Evolutionary conservation across 2,797 vertebrate species (phyloP).

Genomic region (Crenuchus spilurus): DNA sequence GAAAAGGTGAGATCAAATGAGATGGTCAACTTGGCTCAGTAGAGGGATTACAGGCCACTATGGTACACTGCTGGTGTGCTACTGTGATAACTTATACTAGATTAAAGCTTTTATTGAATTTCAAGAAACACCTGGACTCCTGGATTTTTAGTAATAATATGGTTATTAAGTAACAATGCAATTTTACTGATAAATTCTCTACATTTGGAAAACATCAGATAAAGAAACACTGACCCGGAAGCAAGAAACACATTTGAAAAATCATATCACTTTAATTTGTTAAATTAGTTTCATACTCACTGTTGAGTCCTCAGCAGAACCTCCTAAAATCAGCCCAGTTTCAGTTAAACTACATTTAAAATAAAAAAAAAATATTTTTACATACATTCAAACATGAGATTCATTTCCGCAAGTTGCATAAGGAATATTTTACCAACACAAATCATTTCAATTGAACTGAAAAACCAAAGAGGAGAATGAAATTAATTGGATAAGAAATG

Average conservation of each 20-base stretch:
- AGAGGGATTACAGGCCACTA: conserved; percentile 35
- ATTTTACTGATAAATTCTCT: neutral
- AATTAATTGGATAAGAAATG: conserved; percentile 16
- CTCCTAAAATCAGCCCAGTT: no score
- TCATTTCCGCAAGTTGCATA: neutral
- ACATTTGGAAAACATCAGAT: neutral
- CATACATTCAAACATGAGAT: neutral
- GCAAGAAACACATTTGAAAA: neutral
- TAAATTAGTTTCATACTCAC: no score
- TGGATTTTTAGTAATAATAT: neutral
- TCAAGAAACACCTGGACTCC: neutral
- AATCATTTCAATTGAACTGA: conserved; percentile 13
- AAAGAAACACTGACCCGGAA: neutral
- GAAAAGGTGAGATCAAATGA: conserved; percentile 35
- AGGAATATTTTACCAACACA: conserved; percentile 25
- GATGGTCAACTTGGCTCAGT: conserved; percentile 38
- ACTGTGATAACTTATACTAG: neutral
- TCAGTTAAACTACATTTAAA: no score
- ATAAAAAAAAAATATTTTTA: neutral
- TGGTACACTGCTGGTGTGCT: neutral
- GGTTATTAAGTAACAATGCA: neutral
- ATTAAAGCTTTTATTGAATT: neutral
- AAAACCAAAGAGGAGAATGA: conserved; percentile 21
- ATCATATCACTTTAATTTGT: no score
- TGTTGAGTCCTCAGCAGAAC: no score